Conservation (phyloP, 2,888 invertebrate genomes). For the Amorpha juglandis region DNA sequence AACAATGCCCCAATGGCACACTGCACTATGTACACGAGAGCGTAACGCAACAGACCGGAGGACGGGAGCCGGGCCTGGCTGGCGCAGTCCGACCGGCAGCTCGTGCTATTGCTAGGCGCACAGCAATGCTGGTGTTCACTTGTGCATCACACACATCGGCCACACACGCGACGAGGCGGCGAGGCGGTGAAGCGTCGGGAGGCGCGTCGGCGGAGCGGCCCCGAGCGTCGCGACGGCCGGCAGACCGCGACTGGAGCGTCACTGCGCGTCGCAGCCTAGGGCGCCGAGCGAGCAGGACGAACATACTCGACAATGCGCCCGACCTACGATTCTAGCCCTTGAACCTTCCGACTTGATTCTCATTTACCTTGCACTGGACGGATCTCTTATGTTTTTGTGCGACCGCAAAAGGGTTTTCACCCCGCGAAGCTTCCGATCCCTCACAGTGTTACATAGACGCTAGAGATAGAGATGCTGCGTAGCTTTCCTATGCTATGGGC, state of each 20-base stretch:
- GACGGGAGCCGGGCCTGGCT: constrained; percentile 38
- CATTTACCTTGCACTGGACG: constrained; percentile 68
- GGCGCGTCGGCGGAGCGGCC: constrained; percentile 70
- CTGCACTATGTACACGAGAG: constrained; percentile 53
- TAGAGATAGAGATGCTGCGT: constrained; percentile 81
- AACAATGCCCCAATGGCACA: constrained; percentile 69
- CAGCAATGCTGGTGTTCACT: constrained; percentile 56
- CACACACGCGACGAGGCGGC: constrained; percentile 70
- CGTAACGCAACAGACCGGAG: constrained; percentile 42
- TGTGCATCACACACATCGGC: constrained; percentile 68
- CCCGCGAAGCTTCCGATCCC: constrained; percentile 69
- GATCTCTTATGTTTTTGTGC: constrained; percentile 74
- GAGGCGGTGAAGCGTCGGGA: constrained; percentile 66
- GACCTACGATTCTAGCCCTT: constrained; percentile 77
- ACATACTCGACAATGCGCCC: constrained; percentile 64
- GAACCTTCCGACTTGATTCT: constrained; percentile 72
- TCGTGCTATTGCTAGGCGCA: constrained; percentile 32
- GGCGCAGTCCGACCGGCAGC: constrained; percentile 29
- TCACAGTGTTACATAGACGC: constrained; percentile 69
- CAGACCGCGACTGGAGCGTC: constrained; percentile 83
- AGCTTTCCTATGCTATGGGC: constrained; percentile 71
- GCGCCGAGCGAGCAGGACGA: constrained; percentile 80
- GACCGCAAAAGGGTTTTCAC: constrained; percentile 78
- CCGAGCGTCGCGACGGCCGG: constrained; percentile 83
- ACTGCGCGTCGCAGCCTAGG: constrained; percentile 78